Conservation (phyloP, 2,888 invertebrate genomes). For the Bibio marci region DNA sequence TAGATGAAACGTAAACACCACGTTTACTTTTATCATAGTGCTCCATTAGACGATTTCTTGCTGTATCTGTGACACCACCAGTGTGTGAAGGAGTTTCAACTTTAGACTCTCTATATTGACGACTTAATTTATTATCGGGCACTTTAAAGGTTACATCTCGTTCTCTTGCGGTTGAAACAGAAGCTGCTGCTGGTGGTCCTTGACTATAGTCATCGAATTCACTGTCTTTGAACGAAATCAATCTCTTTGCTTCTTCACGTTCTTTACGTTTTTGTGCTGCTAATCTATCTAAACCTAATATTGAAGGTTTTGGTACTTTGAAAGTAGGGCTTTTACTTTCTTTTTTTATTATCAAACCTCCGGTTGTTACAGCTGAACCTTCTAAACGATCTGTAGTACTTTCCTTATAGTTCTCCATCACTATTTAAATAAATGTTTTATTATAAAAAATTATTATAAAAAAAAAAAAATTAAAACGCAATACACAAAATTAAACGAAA, state of each 20-base stretch:
- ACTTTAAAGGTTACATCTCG: slow-evolving; percentile 10
- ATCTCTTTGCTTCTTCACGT: slow-evolving; percentile 39
- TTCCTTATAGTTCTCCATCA: too few relatives aligned
- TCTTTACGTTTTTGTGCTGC: slow-evolving; percentile 56
- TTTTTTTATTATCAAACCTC: slow-evolving; percentile 57
- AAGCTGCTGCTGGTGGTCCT: slow-evolving; percentile 5
- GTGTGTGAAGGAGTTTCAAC: slow-evolving; percentile 91
- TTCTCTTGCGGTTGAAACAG: neutral
- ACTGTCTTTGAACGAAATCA: slow-evolving; percentile 44
- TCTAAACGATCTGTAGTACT: slow-evolving; percentile 62
- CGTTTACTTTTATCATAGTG: slow-evolving; percentile 40
- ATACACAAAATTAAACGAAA: too few relatives aligned
- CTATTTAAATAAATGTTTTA: too few relatives aligned
- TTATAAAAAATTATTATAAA: too few relatives aligned
- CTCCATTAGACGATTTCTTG: slow-evolving; percentile 49
- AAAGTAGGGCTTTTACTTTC: slow-evolving; percentile 33
- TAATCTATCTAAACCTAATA: slow-evolving; percentile 69
- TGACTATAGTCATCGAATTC: slow-evolving; percentile 30
- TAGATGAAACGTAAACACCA: slow-evolving; percentile 52
- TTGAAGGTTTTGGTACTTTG: slow-evolving; percentile 58
- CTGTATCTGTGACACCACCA: slow-evolving; percentile 64
- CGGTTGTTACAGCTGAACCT: slow-evolving; percentile 43
- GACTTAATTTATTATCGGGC: slow-evolving; percentile 23
- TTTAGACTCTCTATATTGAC: slow-evolving; percentile 60
- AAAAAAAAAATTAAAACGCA: too few relatives aligned